phyloP scores from a whole-genome alignment of 2,113 vertebrate species.

The Xiphophorus couchianus region DNA sequence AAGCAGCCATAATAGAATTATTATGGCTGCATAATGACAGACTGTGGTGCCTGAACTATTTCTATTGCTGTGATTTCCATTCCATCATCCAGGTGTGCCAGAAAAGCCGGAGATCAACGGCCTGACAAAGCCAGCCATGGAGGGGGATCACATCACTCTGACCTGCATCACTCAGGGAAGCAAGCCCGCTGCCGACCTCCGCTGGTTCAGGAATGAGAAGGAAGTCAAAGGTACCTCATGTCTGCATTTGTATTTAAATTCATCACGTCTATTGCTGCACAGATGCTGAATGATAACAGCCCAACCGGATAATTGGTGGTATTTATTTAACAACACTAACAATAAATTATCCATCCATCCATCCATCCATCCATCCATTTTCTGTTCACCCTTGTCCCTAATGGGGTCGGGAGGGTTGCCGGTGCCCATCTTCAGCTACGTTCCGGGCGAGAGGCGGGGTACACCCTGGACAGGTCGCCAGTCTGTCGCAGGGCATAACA shows the following conservation, averaged over 20 bases:
- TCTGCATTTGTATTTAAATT: background rate
- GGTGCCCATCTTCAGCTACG: too few species aligned
- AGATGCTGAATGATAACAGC: background rate
- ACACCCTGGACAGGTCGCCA: too few species aligned
- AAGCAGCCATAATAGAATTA: slow-evolving; percentile 28
- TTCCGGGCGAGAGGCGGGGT: too few species aligned
- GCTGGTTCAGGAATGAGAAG: slow-evolving; percentile 98
- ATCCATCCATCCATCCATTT: too few species aligned
- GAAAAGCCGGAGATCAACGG: slow-evolving; percentile 95
- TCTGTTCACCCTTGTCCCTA: too few species aligned
- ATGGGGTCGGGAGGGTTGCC: too few species aligned
- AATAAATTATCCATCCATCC: too few species aligned
- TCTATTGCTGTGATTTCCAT: slow-evolving; percentile 25
- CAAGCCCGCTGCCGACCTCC: slow-evolving; percentile 96
- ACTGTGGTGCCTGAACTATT: slow-evolving; percentile 30
- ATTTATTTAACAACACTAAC: background rate
- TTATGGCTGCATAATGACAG: slow-evolving; percentile 51
- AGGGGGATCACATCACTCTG: slow-evolving; percentile 93
- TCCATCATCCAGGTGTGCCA: slow-evolving; percentile 86
- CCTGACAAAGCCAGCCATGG: slow-evolving; percentile 91
- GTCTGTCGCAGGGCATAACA: too few species aligned
- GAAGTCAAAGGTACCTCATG: slow-evolving; percentile 91
- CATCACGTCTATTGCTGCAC: background rate
- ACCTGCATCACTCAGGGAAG: slow-evolving; percentile 97
- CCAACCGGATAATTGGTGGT: background rate